These are phyloP conservation scores for Tetrao urogallus DNA, from an alignment of 2,113 vertebrate genomes.

Conservation along the genomic window DNA sequence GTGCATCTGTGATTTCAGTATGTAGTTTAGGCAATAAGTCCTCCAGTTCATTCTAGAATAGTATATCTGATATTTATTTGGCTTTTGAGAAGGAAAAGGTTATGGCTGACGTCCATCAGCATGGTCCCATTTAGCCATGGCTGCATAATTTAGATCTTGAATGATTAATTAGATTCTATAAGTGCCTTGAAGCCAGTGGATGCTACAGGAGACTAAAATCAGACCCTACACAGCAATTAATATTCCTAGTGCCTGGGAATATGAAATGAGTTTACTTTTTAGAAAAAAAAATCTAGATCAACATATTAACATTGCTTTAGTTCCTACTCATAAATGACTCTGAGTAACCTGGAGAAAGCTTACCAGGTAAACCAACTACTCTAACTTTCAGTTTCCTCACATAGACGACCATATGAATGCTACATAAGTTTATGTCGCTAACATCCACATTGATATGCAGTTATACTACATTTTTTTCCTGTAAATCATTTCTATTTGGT, in stretches of 20 bases:
- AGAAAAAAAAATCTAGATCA: neutral
- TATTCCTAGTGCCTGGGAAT: neutral
- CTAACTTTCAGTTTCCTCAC: neutral
- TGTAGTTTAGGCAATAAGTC: constrained; percentile 5
- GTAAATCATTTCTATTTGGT: neutral
- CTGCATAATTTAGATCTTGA: neutral
- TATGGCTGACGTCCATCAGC: neutral
- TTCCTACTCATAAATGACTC: neutral
- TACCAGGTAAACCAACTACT: neutral
- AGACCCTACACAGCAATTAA: neutral
- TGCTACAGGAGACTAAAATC: neutral
- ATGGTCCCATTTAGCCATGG: neutral
- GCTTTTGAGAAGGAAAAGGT: constrained; percentile 7
- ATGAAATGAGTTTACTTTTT: neutral
- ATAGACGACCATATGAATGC: neutral
- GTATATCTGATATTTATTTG: neutral
- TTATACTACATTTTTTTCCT: neutral
- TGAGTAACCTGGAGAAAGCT: neutral
- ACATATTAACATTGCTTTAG: neutral
- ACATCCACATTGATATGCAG: neutral
- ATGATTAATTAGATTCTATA: neutral
- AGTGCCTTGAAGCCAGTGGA: neutral
- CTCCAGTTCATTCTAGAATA: neutral
- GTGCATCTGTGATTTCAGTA: neutral
- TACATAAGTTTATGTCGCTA: neutral